Conservation (phyloP, 2,888 invertebrate genomes). For the Tupiocoris notatus region DNA sequence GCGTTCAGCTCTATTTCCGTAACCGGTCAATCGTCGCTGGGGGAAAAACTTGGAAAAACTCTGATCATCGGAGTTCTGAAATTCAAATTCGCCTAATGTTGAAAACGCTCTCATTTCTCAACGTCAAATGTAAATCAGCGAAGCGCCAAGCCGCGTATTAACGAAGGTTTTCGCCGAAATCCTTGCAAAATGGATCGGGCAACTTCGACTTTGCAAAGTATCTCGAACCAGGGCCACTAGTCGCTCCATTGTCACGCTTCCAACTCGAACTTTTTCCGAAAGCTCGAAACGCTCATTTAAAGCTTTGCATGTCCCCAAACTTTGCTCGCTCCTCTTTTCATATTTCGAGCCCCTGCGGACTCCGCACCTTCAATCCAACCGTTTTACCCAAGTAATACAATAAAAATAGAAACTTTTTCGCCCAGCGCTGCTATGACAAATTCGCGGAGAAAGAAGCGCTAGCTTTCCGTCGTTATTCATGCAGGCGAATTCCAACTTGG, state of each 20-base stretch:
- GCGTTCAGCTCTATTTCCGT: too few relatives aligned
- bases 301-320: not conserved
- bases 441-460: not conserved
- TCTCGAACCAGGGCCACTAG: not conserved
- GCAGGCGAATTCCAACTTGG: not conserved
- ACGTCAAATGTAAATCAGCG: not conserved
- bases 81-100: too few relatives aligned
- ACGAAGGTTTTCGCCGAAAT: not conserved
- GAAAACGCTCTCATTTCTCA: not conserved
- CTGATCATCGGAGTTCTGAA: too few relatives aligned
- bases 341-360: not conserved
- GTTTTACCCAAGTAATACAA: not conserved
- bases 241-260: not conserved
- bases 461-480: not conserved
- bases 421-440: not conserved
- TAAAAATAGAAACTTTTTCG: not conserved
- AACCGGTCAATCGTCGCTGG: too few relatives aligned
- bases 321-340: not conserved
- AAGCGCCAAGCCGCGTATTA: not conserved
- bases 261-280: not conserved
- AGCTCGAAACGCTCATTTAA: not conserved
- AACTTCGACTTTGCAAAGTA: not conserved
- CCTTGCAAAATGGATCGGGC: not conserved
- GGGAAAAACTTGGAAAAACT: too few relatives aligned
- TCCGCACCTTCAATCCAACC: not conserved